These are phyloP conservation scores for Pangasius krempfi DNA, from an alignment of 2,797 vertebrate genomes.

Conservation along the genomic window DNA sequence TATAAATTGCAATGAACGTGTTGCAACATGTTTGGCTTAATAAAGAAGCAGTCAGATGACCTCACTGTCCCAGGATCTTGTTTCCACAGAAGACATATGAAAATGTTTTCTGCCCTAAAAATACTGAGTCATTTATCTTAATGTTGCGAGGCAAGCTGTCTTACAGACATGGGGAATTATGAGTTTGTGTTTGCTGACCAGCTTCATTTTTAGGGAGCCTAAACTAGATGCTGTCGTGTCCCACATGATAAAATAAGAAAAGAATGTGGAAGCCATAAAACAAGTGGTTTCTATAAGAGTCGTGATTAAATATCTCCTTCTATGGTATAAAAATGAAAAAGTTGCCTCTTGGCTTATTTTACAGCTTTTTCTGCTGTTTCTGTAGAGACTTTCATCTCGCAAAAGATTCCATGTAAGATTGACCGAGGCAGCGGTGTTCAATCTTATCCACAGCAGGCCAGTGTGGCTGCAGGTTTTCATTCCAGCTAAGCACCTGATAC, in stretches of 20 bases:
- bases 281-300: slow-evolving; percentile 36
- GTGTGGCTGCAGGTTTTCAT: background rate
- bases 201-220: slow-evolving; percentile 27
- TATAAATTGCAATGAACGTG: background rate
- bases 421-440: background rate
- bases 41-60: background rate
- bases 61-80: slow-evolving; percentile 7
- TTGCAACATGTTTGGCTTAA: background rate
- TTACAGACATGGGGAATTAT: slow-evolving; percentile 32
- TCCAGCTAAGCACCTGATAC: background rate
- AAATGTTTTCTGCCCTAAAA: slow-evolving; percentile 25
- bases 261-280: slow-evolving; percentile 37
- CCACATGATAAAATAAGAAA: slow-evolving; percentile 40
- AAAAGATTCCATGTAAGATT: background rate
- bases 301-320: slow-evolving; percentile 31
- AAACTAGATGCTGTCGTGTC: slow-evolving; percentile 29
- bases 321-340: slow-evolving; percentile 18
- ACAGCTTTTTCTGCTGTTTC: background rate
- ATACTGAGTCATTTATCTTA: slow-evolving; percentile 33
- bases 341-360: background rate
- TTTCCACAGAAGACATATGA: slow-evolving; percentile 20
- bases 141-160: slow-evolving; percentile 19
- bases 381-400: background rate
- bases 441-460: background rate
- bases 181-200: slow-evolving; percentile 42